Evolutionary conservation across 2,797 vertebrate genomes (phyloP), one percentile per base, ranked within the genome.

Genomic region (Chiroxiphia lanceolata): DNA sequence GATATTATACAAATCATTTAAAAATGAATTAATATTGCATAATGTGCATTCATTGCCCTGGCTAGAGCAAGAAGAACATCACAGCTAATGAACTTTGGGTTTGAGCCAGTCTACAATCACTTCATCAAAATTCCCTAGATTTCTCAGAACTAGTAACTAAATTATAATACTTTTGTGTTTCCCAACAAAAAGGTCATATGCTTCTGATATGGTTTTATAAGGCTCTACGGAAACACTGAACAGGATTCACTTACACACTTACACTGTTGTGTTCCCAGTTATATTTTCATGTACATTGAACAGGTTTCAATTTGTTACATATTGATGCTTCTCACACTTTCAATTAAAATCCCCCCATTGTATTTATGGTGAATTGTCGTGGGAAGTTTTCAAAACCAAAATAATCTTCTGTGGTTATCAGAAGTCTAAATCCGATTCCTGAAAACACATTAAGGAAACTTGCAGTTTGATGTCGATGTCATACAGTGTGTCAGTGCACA

Each of bases 291-390:
- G 10, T 59, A 33, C 4, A 8, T 1, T 34, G 23, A 22, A 17
- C n/a, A 61, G 10, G 8, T 59, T 88, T 65, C 2, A 5, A 44
- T 90, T 93, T 83, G 25, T 47, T 78, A n/a, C 1, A 5, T 18
- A 9, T 21, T 51, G 22, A 82, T 3, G 0, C 6, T 78, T 29
- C 14, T 64, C 25, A 67, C 16, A 59, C 2, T 78, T 68, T 42
- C 22, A 63, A 33, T 44, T 51, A 18, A 90, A 51, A 50, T 71
- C 36, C 9, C 0, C 0, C 3, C 13, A 2, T 33, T 48, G 14
- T 7, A 59, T 74, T 88, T 51, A 6, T 67, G 36, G 29, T 2
- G 1, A 92, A 61, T 19, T 27, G 19, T 47, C 11, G 22, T 47
- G 22, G 26, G 34, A 74, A 11, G 4, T 50, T 54, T 67, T 50